phyloP scores from a whole-genome alignment of 2,797 vertebrate genomes.

The Acanthurus tractus region DNA sequence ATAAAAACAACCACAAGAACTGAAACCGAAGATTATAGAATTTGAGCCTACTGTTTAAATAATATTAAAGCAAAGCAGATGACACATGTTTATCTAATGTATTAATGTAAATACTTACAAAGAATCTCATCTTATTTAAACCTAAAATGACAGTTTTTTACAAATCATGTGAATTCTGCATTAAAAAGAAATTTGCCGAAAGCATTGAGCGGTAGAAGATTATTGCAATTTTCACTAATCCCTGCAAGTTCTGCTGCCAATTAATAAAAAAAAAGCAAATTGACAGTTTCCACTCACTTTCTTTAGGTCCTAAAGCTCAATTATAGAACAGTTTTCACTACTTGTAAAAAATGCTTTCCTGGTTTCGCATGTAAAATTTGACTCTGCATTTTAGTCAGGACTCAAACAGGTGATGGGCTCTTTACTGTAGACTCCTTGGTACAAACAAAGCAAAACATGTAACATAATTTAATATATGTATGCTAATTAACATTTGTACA shows the following conservation, averaged over 20 bases:
- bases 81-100: neutral
- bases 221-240: conserved; percentile 9
- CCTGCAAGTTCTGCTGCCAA: neutral
- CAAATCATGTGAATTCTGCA: neutral
- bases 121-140: neutral
- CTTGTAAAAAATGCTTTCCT: no score
- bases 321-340: neutral
- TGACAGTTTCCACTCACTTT: neutral
- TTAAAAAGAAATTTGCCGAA: neutral
- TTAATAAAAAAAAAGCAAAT: conserved; percentile 11
- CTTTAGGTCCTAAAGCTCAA: conserved; percentile 4
- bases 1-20: neutral
- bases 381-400: no score
- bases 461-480: no score
- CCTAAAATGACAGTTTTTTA: neutral
- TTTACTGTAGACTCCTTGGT: no score
- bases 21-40: neutral
- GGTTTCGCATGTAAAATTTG: no score
- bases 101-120: conserved; percentile 6
- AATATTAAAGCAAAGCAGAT: conserved; percentile 48
- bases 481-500: no score
- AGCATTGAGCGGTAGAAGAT: conserved; percentile 3
- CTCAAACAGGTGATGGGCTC: no score
- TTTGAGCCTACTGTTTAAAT: conserved; percentile 20
- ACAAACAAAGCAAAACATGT: no score